Evolutionary conservation across 1,140 invertebrate species (phyloP), one percentile per base, ranked within the genome.

Genomic region (Medauroidea extradentata): DNA sequence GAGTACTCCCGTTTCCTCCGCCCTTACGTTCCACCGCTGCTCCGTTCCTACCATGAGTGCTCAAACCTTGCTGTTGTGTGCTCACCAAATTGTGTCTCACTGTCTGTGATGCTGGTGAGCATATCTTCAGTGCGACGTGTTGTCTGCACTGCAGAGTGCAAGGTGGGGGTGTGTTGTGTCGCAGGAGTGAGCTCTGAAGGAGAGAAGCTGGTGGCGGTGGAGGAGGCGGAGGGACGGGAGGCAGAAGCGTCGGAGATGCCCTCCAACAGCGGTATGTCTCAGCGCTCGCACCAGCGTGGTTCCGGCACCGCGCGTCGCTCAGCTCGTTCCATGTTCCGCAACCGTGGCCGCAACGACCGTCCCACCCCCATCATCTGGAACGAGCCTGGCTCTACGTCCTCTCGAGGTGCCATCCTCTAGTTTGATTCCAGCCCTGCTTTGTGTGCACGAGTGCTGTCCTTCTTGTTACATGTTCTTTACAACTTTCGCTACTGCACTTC

Each of bases 211-310:
- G 59, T 68, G 2, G 69, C 70, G 61, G 69, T 73, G 13, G 79
- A 80, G 59, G 81, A 83, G 57, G 79, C 42, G 16, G 86, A 88
- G 60, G 83, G 83, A 9, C 79, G 84, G 23, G 86, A 88, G 67
- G 85, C 84, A 4, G 86, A 88, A 72, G 75, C 74, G 5, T 69
- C 72, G 55, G 85, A 84, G 0, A 82, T 81, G 51, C 83, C 83
- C 1, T 79, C 79, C 13, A 78, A 80, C 0, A 81, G 79, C 8
- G 79, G 68, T 11, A 71, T 71, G 23, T 70, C 71, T 18, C 65
- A 76, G n/a, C 71, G 70, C n/a, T 65, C 67, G 29, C 63, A 61
- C 13, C 63, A 61, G 23, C 53, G 66, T 5, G 62, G 13, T n/a
- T 23, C 50, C 11, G 43, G 41, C 14, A 56, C 65, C 27, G 65